A percentile compares a stretch with the other conserved stretches of the same genome.
Evolutionary conservation across 2,113 vertebrate species (phyloP).

Genomic region (Zosterops hypoxanthus): DNA sequence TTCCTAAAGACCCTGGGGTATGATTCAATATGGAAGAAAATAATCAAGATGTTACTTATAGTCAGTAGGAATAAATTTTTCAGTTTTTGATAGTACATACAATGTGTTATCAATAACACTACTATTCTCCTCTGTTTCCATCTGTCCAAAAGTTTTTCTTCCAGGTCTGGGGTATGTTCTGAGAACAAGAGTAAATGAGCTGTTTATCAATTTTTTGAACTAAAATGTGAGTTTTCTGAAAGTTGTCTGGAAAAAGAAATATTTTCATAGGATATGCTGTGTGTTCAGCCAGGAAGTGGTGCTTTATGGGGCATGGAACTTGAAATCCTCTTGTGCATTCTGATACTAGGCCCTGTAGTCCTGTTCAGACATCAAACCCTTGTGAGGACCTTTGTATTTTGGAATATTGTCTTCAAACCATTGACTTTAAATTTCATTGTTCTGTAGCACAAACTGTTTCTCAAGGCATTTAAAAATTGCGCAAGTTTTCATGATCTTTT

Average conservation of each 20-base stretch:
- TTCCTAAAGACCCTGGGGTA: conserved; percentile 7
- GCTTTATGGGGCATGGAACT: background rate
- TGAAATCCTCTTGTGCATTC: background rate
- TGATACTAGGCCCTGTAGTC: background rate
- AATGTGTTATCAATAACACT: background rate
- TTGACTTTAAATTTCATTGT: background rate
- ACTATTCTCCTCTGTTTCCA: background rate
- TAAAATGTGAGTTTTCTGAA: background rate
- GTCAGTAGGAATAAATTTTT: background rate
- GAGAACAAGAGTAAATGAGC: background rate
- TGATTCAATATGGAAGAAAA: background rate
- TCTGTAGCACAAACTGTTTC: background rate
- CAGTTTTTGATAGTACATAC: background rate
- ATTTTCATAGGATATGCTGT: background rate
- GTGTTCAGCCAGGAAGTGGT: background rate
- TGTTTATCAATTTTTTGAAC: background rate
- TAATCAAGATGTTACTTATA: background rate
- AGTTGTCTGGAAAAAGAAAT: background rate
- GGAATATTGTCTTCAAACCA: background rate
- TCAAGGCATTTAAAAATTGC: background rate
- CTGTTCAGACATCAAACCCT: background rate
- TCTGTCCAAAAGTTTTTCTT: background rate
- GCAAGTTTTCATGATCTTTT: background rate
- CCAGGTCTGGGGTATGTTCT: background rate
- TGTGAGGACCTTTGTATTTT: background rate